These are phyloP conservation scores for Neelides folsomi DNA, from an alignment of 2,888 invertebrate species.

Conservation along the genomic window DNA sequence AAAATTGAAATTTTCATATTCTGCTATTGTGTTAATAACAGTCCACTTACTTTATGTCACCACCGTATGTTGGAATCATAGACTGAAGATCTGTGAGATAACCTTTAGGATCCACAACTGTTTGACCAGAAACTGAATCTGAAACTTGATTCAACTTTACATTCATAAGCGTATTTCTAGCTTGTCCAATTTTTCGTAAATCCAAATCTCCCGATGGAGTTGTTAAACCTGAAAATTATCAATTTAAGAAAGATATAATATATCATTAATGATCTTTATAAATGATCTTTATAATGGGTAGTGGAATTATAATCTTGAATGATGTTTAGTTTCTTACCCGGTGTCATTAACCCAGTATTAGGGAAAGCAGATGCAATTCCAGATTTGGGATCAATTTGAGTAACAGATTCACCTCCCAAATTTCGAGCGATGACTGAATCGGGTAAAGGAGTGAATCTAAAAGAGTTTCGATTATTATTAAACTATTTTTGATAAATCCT, in stretches of 20 bases:
- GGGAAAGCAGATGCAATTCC: slow-evolving; percentile 58
- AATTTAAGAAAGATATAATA: background rate
- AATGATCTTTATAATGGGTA: no score
- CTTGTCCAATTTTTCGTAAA: slow-evolving; percentile 95
- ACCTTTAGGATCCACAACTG: slow-evolving; percentile 98
- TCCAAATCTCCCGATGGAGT: slow-evolving; percentile 67
- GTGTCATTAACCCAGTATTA: slow-evolving; percentile 63
- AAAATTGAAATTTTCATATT: background rate
- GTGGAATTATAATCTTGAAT: no score
- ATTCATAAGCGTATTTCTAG: slow-evolving; percentile 96
- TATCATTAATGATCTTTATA: background rate
- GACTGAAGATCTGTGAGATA: slow-evolving; percentile 98
- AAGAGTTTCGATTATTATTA: background rate
- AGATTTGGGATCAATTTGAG: slow-evolving; percentile 67
- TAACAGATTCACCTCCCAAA: slow-evolving; percentile 63
- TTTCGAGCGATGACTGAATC: slow-evolving; percentile 85
- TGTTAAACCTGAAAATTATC: slow-evolving; percentile 37
- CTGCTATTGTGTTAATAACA: background rate
- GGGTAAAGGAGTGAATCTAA: slow-evolving; percentile 80
- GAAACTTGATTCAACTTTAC: slow-evolving; percentile 95
- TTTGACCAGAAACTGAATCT: slow-evolving; percentile 97
- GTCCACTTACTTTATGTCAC: slow-evolving; percentile 65
- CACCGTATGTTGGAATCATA: slow-evolving; percentile 97
- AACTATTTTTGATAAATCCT: slow-evolving; percentile 2
- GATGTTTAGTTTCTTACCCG: slow-evolving; percentile 51